Percentiles rank a stretch among this genome's conserved stretches.
Evolutionary conservation across 2,797 vertebrate species (phyloP).

Genomic region (Labroides dimidiatus): DNA sequence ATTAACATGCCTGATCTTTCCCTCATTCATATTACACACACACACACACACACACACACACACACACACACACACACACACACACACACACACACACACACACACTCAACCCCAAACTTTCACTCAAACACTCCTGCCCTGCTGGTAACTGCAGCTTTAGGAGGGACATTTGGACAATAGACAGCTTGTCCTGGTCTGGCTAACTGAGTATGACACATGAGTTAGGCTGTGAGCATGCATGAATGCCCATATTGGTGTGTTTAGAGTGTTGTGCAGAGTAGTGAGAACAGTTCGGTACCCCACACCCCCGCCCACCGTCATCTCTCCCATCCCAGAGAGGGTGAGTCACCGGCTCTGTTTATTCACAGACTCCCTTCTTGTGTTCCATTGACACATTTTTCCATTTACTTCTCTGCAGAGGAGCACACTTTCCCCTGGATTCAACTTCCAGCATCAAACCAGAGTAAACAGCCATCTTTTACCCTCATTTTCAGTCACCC

Average conservation of each 20-base stretch:
- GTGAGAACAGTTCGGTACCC: conserved; percentile 60
- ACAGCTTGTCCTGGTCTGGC: conserved; percentile 64
- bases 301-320: conserved; percentile 58
- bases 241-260: conserved; percentile 70
- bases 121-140: conserved; percentile 44
- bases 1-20: conserved; percentile 27
- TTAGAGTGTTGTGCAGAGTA: conserved; percentile 48
- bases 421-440: conserved; percentile 35
- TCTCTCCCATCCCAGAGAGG: conserved; percentile 78
- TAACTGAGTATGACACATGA: conserved; percentile 53
- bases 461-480: conserved; percentile 12
- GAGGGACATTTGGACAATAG: conserved; percentile 72
- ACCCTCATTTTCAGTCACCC: conserved; percentile 14
- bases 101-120: conserved; percentile 16
- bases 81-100: conserved; percentile 9
- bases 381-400: conserved; percentile 84
- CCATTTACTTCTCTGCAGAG: conserved; percentile 72
- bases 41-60: conserved; percentile 12
- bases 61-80: conserved; percentile 7
- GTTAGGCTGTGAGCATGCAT: conserved; percentile 55
- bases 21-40: conserved; percentile 3
- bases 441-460: conserved; percentile 35
- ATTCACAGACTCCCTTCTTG: conserved; percentile 79
- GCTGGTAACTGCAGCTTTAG: conserved; percentile 58
- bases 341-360: conserved; percentile 82